Base-by-base conservation (phyloP, 2,888 invertebrate genomes). In the Polietes domitor region DNA sequence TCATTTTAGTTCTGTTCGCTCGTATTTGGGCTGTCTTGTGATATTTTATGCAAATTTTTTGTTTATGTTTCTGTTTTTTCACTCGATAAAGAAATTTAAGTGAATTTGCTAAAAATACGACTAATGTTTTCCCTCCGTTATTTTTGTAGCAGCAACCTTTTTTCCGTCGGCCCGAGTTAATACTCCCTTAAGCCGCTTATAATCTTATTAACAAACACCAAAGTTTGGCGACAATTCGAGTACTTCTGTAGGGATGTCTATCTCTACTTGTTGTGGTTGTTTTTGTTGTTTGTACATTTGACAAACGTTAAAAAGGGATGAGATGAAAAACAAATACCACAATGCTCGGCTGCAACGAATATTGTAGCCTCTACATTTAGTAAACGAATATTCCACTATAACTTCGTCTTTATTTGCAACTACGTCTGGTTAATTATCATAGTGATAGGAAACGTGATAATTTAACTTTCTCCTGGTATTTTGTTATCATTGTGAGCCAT, bases 171-270 rank as follows among this genome's bases (percentile, higher is more conserved):
- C 37, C 32, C 73, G 70, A 53, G 75, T 32, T 80, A 80, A 84
- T 76, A 76, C 81, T n/a, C 32, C 75, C 76, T 73, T 61, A 81
- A 84, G 78, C 77, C 78, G 75, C 78, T 76, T 78, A 81, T 79
- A 81, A 81, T 81, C 80, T 68, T 81, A 75, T 84, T 81, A 78
- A 72, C 75, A 84, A 81, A 80, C 63, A 77, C 80, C 68, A 81
- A 78, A 72, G 63, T 37, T 65, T 77, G 77, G 74, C 71, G 77
- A 80, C 80, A 83, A 74, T 24, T 83, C 72, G 61, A 78, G 61
- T 41, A 70, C 55, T 32, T 63, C 9, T 50, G 28, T 58, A 63
- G 15, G 53, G 17, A 53, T 26, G 2, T 41, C 3, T 37, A 17
- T 12, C n/a, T 41, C 3, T 37, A 17, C 5, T 9, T 63, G 15